Conservation (phyloP, 2,888 invertebrate genomes). For the Anaspis maculata region DNA sequence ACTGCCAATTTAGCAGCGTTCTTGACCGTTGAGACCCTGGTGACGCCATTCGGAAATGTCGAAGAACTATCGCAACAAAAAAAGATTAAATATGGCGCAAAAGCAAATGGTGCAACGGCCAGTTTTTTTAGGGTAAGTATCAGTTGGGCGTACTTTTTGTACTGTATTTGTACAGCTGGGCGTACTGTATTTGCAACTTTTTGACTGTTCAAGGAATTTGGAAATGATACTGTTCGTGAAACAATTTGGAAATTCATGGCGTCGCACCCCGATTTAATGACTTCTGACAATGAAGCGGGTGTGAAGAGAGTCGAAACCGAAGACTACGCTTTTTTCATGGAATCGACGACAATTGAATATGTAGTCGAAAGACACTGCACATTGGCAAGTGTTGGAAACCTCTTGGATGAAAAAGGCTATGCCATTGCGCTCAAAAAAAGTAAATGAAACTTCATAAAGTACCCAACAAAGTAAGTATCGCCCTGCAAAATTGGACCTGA, state of each 20-base stretch:
- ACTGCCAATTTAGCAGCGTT: slow-evolving; percentile 89
- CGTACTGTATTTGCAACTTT: no score
- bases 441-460: no score
- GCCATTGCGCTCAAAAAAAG: slow-evolving; percentile 80
- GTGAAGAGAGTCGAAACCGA: slow-evolving; percentile 44
- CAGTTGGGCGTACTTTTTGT: no score
- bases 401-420: slow-evolving; percentile 76
- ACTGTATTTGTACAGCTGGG: no score
- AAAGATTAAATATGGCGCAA: slow-evolving; percentile 79
- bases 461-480: no score
- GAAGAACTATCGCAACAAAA: slow-evolving; percentile 77
- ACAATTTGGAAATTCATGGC: slow-evolving; percentile 77
- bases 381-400: slow-evolving; percentile 62
- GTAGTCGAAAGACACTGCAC: slow-evolving; percentile 69
- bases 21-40: slow-evolving; percentile 70
- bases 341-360: slow-evolving; percentile 84
- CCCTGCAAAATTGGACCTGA: no score
- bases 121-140: slow-evolving; percentile 79
- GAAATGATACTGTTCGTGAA: slow-evolving; percentile 4
- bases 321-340: slow-evolving; percentile 81
- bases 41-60: slow-evolving; percentile 66
- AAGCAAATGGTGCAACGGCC: slow-evolving; percentile 77
- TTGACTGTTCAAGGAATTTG: no score
- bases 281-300: slow-evolving; percentile 56
- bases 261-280: slow-evolving; percentile 52